Base-by-base conservation (phyloP, 2,797 vertebrate species). In the Molossus alvarezi region DNA sequence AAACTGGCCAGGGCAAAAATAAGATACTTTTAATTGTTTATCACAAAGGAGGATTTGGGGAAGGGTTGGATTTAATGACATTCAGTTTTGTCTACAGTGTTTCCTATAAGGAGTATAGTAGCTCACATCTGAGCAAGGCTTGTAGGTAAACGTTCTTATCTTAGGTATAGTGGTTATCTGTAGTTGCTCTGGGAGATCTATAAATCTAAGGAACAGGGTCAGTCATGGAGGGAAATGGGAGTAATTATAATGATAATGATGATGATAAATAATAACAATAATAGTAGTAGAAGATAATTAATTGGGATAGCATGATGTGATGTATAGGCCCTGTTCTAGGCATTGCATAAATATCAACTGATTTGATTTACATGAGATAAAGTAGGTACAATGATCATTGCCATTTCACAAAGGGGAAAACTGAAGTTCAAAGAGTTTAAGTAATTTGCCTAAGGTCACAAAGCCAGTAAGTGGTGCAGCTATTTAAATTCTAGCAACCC, bases 371-470 rank as follows among this genome's bases (percentile, higher is more conserved):
- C 53, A 91, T 20, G 91, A 89, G 82, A 1, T 48, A 86, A 88
- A 48, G 33, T 37, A 83, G 23, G 57, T n/a, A 41, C 41, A 95
- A 86, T 80, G 55, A 48, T 79, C 65, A n/a, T 6, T 64, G 45
- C 15, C 20, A 33, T 93, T 95, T 94, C 58, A 91, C 73, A 93
- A 91, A 33, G 33, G 29, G 89, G 72, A 69, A 83, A 85, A 85
- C 20, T 41, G 79, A 88, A 72, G n/a, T 57, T 60, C 37, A 75
- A 69, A 67, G 17, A 27, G 5, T 75, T 86, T 72, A 76, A 90
- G 20, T 14, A 90, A 51, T 67, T 90, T 91, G 9, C 57, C 48
- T 75, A 81, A 64, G n/a, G 9, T 73, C 41, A 77, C 67, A 87
- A 73, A 82, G 53, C 33, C 62, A 71, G 4, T 45, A 53, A 73